These are phyloP conservation scores for Scrobipalpa costella DNA, from an alignment of 2,888 invertebrate genomes.

Conservation along the genomic window DNA sequence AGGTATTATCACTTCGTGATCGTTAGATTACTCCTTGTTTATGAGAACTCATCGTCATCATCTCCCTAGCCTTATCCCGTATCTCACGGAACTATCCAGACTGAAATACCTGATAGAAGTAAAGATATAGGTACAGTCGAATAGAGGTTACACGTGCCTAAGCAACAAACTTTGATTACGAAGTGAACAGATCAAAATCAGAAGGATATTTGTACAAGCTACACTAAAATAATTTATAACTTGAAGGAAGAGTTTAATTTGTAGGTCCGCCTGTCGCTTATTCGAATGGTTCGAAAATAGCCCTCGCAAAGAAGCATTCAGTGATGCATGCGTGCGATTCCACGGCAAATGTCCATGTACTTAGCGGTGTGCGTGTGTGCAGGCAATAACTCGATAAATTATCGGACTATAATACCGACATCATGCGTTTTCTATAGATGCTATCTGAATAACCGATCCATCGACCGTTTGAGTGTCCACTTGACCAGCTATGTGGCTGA, in stretches of 20 bases:
- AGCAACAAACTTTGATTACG: too few species aligned
- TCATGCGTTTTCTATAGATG: conserved; percentile 26
- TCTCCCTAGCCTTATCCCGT: too few species aligned
- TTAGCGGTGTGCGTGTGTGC: conserved; percentile 22
- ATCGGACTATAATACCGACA: conserved; percentile 25
- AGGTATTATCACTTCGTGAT: too few species aligned
- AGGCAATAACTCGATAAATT: conserved; percentile 20
- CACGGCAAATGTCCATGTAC: conserved; percentile 22
- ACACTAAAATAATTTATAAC: neutral
- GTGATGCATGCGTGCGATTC: conserved; percentile 21
- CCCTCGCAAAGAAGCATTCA: neutral
- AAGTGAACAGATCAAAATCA: neutral
- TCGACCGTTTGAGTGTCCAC: conserved; percentile 5
- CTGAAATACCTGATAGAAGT: too few species aligned
- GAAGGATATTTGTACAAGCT: neutral
- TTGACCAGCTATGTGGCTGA: neutral
- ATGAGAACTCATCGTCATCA: too few species aligned
- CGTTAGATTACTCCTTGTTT: too few species aligned
- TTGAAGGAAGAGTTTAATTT: neutral
- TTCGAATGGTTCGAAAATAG: conserved; percentile 28
- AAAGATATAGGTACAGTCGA: too few species aligned
- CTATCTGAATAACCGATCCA: conserved; percentile 14
- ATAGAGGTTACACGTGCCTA: too few species aligned
- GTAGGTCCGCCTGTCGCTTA: neutral
- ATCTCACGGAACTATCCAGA: too few species aligned